Base-by-base conservation (phyloP, 2,113 vertebrate species). In the Bothrops jararaca region DNA sequence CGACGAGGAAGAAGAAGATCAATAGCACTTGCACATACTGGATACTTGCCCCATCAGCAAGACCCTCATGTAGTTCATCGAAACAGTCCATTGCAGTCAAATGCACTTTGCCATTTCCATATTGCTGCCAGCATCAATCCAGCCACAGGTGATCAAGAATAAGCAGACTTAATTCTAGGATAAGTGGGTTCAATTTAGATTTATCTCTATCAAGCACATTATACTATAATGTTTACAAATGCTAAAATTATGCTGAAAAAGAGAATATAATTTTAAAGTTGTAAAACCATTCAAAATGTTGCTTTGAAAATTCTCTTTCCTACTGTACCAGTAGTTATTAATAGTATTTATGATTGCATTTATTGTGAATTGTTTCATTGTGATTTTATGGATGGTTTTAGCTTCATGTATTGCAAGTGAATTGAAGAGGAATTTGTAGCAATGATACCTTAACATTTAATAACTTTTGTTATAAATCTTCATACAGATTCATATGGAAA, bases 51-150 rank as follows among this genome's bases (percentile, higher is more conserved):
- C 3, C 98, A 98, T 95, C 98, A 98, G 95, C 98, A 98, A 93
- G 98, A 98, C 95, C 97, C 98, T 80, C 99, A 99, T 53, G 98
- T 97, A 48, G 98, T 96, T 92, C 98, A 98, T 96, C 98, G 97
- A 93, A 98, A 93, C 69, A 93, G 94, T 26, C 93, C 96, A 90
- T 96, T 98, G 53, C 98, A 99, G 89, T 98, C 98, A 95, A 99
- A 99, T 92, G 98, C 99, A 48, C 99, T 99, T 90, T 99, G 99
- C 96, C 99, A 99, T 97, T 99, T 99, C 96, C 99, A 99, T 95
- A 99, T 99, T 86, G 99, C 99, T 93, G 99, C 99, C 96, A 99
- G 99, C 97, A 99, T 99, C 96, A 99, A 99, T 96, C 99, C 99
- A 93, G 98, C 98, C 86, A 99, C 99, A 97, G 98, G 98, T 99